Base-by-base conservation (phyloP, 1,140 invertebrate genomes). In the Drosophila albomicans region DNA sequence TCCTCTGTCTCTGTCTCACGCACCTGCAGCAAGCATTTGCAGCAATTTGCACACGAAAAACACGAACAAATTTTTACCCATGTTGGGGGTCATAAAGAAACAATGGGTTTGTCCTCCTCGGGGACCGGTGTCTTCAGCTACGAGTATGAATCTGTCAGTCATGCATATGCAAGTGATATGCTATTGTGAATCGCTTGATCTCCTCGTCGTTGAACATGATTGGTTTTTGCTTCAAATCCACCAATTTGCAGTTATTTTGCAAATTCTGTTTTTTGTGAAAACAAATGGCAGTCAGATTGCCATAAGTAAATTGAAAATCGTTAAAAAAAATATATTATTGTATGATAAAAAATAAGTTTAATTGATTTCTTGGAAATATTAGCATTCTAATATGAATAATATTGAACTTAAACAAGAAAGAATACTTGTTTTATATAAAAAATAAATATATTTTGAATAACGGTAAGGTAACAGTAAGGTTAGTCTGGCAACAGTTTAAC, bases 21-120 rank as follows among this genome's bases (percentile, higher is more conserved):
- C 68, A 46, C 41, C 45, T 41, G 68, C 59, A 63, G 10, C 28
- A 63, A 81, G 52, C 64, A 86, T 78, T 78, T 85, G 77, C 79
- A 72, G 82, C 75, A 85, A 87, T 82, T 87, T 82, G 79, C 82
- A 71, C 46, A 57, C 61, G 58, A 56, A 49, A 74, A 67, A 74
- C 56, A 41, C 28, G 13, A 58, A 51, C 43, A n/a, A n/a, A 28
- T 57, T 51, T 64, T 25, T 82, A 46, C 70, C 75, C 80, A 78
- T 78, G 65, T 41, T 64, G 41, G 15, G 15, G 43, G 65, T 63
- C 46, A 75, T 65, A 79, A 68, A 59, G 58, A 78, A 79, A 79
- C 82, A 87, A 87, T 75, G 79, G 51, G 49, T 20, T 51, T 75
- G 56, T 38, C 35, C 58, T 64, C 57, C 61, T 64, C 15, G 32